These are phyloP conservation scores for Drosophila santomea DNA, from an alignment of 1,140 invertebrate genomes.

Conservation along the genomic window DNA sequence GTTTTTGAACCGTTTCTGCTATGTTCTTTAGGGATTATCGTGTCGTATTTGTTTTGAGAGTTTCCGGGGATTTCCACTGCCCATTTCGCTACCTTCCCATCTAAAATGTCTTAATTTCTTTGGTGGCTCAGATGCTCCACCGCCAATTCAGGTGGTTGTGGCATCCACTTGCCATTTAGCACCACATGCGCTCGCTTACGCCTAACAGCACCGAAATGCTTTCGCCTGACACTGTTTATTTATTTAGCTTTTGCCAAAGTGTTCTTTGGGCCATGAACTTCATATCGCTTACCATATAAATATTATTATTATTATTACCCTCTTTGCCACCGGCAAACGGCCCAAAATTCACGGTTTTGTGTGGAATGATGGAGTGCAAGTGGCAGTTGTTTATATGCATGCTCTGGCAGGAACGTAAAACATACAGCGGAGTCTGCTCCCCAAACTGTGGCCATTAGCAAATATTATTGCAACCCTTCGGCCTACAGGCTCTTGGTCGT, in stretches of 20 bases:
- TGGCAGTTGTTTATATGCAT: constrained; percentile 58
- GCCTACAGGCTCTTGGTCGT: constrained; percentile 8
- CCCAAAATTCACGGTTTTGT: constrained; percentile 33
- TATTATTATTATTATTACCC: constrained; percentile 81
- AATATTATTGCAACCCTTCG: constrained; percentile 59
- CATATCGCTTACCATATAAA: constrained; percentile 78
- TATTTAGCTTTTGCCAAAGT: constrained; percentile 70
- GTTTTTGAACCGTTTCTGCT: background rate
- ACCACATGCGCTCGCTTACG: constrained; percentile 54
- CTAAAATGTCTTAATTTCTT: background rate
- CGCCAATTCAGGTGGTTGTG: constrained; percentile 33
- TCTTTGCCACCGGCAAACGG: constrained; percentile 14
- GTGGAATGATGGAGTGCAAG: constrained; percentile 65
- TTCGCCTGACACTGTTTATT: constrained; percentile 63
- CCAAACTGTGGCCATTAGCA: constrained; percentile 66
- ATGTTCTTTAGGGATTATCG: constrained; percentile 3
- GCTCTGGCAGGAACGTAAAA: constrained; percentile 33
- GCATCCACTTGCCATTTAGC: constrained; percentile 36
- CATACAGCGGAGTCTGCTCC: constrained; percentile 21
- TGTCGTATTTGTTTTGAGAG: constrained; percentile 3
- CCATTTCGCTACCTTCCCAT: background rate
- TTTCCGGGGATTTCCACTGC: background rate
- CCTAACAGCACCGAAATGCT: constrained; percentile 14
- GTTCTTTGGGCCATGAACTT: constrained; percentile 63
- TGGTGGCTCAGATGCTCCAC: constrained; percentile 40